Conservation (phyloP, 2,113 vertebrate species). For the Oncorhynchus mykiss region DNA sequence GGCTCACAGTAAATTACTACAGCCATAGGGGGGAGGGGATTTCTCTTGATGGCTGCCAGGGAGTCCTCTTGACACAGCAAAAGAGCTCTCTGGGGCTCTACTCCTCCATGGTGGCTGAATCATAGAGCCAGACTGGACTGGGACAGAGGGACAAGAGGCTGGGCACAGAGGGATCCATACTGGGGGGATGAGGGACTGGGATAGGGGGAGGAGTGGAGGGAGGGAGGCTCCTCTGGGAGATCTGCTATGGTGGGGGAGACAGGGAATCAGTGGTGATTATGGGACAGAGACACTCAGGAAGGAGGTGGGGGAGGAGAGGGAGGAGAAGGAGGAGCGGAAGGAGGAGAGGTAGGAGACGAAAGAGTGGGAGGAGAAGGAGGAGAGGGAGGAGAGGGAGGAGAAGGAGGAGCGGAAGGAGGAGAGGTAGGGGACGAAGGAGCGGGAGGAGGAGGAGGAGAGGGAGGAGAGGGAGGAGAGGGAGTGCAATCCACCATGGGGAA, state of each 20-base stretch:
- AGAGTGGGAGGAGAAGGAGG: neutral
- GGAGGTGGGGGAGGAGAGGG: slow-evolving; percentile 16
- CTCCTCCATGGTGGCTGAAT: slow-evolving; percentile 63
- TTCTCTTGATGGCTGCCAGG: neutral
- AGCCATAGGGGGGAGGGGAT: slow-evolving; percentile 12
- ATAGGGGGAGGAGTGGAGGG: neutral
- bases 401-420: no score
- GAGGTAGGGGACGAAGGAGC: no score
- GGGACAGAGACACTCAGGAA: slow-evolving; percentile 49
- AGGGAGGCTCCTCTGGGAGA: slow-evolving; percentile 47
- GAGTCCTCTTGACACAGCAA: slow-evolving; percentile 10
- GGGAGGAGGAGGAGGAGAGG: no score
- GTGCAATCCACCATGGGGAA: neutral
- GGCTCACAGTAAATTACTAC: no score
- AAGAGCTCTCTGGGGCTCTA: slow-evolving; percentile 57
- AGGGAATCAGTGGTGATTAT: slow-evolving; percentile 56
- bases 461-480: no score
- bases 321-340: neutral
- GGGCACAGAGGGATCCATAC: slow-evolving; percentile 49
- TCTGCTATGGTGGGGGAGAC: slow-evolving; percentile 49
- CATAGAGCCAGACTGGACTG: slow-evolving; percentile 26
- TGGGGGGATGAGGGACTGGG: slow-evolving; percentile 51
- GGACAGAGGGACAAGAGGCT: slow-evolving; percentile 52
- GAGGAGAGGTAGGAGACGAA: neutral
- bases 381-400: no score